Base-by-base conservation (phyloP, 2,888 invertebrate species). In the Yponomeuta cagnagella region DNA sequence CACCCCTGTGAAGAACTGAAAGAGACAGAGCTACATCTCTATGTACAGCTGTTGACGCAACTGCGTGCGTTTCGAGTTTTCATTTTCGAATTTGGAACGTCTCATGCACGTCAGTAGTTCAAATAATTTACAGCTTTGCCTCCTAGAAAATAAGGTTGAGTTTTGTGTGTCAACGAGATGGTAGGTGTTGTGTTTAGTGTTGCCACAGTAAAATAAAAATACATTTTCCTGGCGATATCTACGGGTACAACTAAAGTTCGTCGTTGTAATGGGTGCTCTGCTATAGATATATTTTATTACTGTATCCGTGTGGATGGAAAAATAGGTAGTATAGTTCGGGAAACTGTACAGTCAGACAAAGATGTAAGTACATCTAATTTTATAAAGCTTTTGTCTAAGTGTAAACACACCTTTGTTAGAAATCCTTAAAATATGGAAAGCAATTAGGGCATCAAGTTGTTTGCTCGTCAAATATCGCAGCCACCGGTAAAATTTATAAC, bases 151-250 rank as follows among this genome's bases (percentile, higher is more conserved):
- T 78, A 84, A 71, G 74, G 78, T 76, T 73, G 70, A 71, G 33
- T 78, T 77, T 83, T 0, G 71, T 1, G 43, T 77, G 75, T 31
- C 5, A 10, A 2, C 4, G 12, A 69, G 67, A 71, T 68, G 72
- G 77, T 76, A 73, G 76, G 82, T 86, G 86, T 81, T 71, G 70
- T 70, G 73, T 72, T 66, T 71, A 74, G 77, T 75, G 82, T 82
- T 84, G 79, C 76, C 75, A 77, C 74, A 74, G 74, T 84, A 86
- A 90, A 90, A 91, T 91, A 91, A 91, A 91, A 91, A 89, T 90
- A 90, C 86, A 90, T 90, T 92, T 91, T 88, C 88, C 65, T 82
- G 86, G 82, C 88, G 88, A 89, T 90, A 90, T 90, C 88, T 88
- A 86, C 85, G 85, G 82, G 80, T 87, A 88, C 88, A 86, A 90